Evolutionary conservation across 2,888 invertebrate genomes (phyloP).

Genomic region (Oligia strigilis): DNA sequence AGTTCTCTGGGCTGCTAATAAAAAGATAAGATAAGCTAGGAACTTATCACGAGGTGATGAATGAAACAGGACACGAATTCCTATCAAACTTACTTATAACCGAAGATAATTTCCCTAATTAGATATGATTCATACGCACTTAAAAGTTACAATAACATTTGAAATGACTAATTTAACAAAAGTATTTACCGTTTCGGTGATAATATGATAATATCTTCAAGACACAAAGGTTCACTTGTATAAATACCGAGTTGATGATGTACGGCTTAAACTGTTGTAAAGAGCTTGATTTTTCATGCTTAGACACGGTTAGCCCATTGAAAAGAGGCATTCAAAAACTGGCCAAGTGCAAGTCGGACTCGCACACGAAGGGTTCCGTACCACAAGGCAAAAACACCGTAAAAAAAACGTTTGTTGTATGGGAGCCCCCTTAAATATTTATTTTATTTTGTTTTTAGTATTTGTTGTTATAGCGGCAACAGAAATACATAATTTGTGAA

Average conservation of each 20-base stretch:
- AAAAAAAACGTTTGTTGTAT: too few species aligned
- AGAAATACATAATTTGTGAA: too few species aligned
- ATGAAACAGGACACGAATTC: neutral
- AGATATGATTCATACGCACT: slow-evolving; percentile 8
- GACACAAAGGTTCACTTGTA: slow-evolving; percentile 17
- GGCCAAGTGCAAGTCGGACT: too few species aligned
- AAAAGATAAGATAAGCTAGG: neutral
- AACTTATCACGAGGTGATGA: slow-evolving; percentile 1
- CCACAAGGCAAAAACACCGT: too few species aligned
- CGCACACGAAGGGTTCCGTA: too few species aligned
- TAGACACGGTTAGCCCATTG: neutral
- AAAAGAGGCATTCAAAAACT: neutral
- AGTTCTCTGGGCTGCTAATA: neutral
- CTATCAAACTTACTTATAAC: slow-evolving; percentile 4
- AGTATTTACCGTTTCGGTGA: neutral
- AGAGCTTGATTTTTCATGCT: neutral
- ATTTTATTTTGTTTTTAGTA: too few species aligned
- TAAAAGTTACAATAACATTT: neutral
- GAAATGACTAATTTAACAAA: neutral
- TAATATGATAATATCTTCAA: neutral
- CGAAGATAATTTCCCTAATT: neutral
- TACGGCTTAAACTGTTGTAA: neutral
- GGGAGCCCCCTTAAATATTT: too few species aligned
- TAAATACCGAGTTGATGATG: slow-evolving; percentile 2
- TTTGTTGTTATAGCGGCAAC: too few species aligned